Percentiles rank a stretch among this genome's conserved stretches.
Evolutionary conservation across 2,888 invertebrate genomes (phyloP).

Genomic region (Lepidonotus clava): DNA sequence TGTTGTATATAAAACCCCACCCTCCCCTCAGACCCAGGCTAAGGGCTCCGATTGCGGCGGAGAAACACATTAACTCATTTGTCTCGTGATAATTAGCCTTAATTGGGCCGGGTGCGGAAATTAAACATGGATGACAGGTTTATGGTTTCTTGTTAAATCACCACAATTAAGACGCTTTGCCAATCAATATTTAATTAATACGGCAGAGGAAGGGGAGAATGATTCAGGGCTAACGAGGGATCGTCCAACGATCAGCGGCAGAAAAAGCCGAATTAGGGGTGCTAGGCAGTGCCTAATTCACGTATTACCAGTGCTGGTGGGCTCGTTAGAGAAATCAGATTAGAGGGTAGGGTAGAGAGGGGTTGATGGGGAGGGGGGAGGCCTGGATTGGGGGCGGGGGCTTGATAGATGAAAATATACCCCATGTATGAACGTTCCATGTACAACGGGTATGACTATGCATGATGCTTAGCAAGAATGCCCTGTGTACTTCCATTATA

Average conservation of each 20-base stretch:
- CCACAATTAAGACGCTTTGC: constrained; percentile 41
- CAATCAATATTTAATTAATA: constrained; percentile 52
- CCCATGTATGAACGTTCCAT: too few relatives aligned
- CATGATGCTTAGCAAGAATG: too few relatives aligned
- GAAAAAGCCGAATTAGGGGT: constrained; percentile 42
- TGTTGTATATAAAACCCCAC: not conserved
- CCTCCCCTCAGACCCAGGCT: not conserved
- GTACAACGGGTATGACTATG: too few relatives aligned
- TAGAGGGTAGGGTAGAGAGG: constrained; percentile 1
- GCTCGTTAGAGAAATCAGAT: constrained; percentile 16
- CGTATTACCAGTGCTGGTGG: constrained; percentile 22
- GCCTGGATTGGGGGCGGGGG: not conserved
- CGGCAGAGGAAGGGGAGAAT: constrained; percentile 35
- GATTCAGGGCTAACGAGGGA: constrained; percentile 31
- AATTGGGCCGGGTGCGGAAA: constrained; percentile 33
- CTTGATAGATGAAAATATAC: not conserved
- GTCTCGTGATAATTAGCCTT: constrained; percentile 43
- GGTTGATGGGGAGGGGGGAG: not conserved
- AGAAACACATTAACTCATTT: constrained; percentile 46
- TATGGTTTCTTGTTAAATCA: constrained; percentile 51
- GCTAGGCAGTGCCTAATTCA: constrained; percentile 39
- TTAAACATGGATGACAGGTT: constrained; percentile 51
- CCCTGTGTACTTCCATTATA: too few relatives aligned
- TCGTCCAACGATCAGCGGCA: not conserved
- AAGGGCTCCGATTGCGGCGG: not conserved